Base-by-base conservation (phyloP, 1,140 invertebrate species). In the Ptiloglossa arizonensis region DNA sequence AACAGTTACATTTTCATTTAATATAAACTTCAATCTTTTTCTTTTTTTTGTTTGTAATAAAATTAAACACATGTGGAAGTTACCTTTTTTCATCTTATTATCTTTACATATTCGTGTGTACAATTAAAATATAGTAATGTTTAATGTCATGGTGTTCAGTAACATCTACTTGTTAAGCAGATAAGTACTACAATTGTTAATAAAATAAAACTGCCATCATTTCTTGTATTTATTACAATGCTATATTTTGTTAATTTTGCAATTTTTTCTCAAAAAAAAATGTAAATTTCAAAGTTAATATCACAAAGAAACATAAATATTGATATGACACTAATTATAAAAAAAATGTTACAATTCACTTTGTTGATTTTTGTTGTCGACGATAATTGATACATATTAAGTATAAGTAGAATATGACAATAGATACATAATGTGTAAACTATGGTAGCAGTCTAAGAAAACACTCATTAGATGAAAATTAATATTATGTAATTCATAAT, bases 1-100 rank as follows among this genome's bases (percentile, higher is more conserved):
- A 38, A 82, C 69, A 79, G 17, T 69, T 79, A 67, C 66, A 60
- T 82, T 82, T 70, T 32, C 32, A 73, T 57, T 83, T 66, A 54
- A 80, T 13, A 13, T 11, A 41, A 0, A 11, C 2, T 41, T 41
- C 13, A 41, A 41, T 22, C n/a, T 15, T 46, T 32, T 59, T 17
- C 19, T 62, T 29, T n/a, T 19, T 70, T 71, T 54, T 24, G 11
- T 19, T 60, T 5, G 1, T 59, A 44, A 44, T 69, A 56, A 68
- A 73, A 83, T 56, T 32, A 9, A 83, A 15, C 13, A 60, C 11
- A 62, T 69, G 24, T 22, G 54, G 32, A 24, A 67, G 56, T 76
- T 46, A 59, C 41, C 5, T 67, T 32, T 48, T 44, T 60, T 73
- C 52, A 24, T 68, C 38, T 54, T 56, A 69, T 29, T 70, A 66